A percentile compares a stretch with the other conserved stretches of the same genome.
Conservation (phyloP, 2,113 vertebrate genomes). For the Oncorhynchus tshawytscha region DNA sequence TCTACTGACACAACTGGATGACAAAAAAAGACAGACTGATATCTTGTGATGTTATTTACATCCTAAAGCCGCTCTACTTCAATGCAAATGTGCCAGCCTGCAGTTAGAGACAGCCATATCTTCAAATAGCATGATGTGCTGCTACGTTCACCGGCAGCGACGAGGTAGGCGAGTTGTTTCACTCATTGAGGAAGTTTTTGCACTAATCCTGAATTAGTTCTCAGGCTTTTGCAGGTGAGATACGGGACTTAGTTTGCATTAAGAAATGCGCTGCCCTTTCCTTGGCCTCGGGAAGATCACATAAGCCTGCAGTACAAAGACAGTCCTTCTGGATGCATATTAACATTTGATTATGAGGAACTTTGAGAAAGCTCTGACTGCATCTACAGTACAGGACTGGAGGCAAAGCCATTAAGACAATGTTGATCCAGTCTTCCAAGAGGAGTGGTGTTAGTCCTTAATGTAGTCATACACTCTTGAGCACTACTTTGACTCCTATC, state of each 20-base stretch:
- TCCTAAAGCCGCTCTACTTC: background rate
- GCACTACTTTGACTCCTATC: background rate
- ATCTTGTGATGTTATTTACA: background rate
- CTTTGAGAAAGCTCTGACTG: background rate
- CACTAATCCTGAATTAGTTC: slow-evolving; percentile 40
- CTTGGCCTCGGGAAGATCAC: background rate
- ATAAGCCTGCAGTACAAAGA: too few relatives aligned
- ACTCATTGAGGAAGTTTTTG: background rate
- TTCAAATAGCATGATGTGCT: slow-evolving; percentile 2
- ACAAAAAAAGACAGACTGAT: background rate
- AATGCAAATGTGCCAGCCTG: background rate
- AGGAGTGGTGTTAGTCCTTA: too few relatives aligned
- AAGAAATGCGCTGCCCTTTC: background rate
- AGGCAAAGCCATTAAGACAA: background rate
- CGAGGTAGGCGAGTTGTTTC: background rate
- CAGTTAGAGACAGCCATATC: background rate
- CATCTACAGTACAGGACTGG: too few relatives aligned
- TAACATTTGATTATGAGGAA: too few relatives aligned
- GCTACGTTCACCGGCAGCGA: background rate
- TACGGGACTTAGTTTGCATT: slow-evolving; percentile 1
- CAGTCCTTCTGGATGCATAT: too few relatives aligned
- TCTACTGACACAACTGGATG: background rate
- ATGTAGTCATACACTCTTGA: too few relatives aligned
- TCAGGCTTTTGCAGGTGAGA: slow-evolving; percentile 33
- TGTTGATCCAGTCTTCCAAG: too few relatives aligned